Percentiles rank a stretch among this genome's conserved stretches.
phyloP scores from a whole-genome alignment of 2,113 vertebrate genomes.

The Sorex araneus region DNA sequence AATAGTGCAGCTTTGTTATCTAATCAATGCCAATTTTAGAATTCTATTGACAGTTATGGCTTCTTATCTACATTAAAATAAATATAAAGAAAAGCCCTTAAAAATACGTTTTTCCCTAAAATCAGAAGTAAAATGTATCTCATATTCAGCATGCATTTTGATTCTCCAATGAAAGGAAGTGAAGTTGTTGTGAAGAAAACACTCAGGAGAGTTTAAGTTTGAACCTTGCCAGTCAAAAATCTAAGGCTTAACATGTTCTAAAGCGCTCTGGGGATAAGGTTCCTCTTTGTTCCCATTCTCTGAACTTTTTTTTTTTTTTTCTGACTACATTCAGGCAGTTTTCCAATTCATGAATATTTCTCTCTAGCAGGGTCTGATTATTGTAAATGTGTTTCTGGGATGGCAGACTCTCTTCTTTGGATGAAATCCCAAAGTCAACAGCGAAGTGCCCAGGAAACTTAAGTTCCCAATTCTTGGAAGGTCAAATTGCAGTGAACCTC shows the following conservation, averaged over 20 bases:
- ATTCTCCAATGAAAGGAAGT: neutral
- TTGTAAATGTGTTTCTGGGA: conserved; percentile 14
- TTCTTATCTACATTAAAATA: too few species aligned
- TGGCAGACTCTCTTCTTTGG: conserved; percentile 44
- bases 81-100: neutral
- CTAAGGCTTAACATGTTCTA: neutral
- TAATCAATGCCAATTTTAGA: too few species aligned
- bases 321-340: conserved; percentile 54
- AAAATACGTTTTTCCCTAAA: neutral
- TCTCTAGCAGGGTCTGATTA: conserved; percentile 60
- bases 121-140: neutral
- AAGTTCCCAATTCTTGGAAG: conserved; percentile 59
- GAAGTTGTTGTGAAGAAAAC: conserved; percentile 26
- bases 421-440: conserved; percentile 56
- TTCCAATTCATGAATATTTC: conserved; percentile 63
- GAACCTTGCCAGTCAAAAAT: conserved; percentile 38
- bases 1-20: too few species aligned
- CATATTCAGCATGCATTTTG: neutral
- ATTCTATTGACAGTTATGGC: too few species aligned
- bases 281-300: conserved; percentile 37
- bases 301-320: conserved; percentile 33
- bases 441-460: conserved; percentile 59
- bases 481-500: conserved; percentile 49
- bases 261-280: neutral
- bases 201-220: neutral